Percentiles rank a stretch among this genome's conserved stretches.
phyloP scores from a whole-genome alignment of 2,113 vertebrate species.

The Salvelinus sp. region DNA sequence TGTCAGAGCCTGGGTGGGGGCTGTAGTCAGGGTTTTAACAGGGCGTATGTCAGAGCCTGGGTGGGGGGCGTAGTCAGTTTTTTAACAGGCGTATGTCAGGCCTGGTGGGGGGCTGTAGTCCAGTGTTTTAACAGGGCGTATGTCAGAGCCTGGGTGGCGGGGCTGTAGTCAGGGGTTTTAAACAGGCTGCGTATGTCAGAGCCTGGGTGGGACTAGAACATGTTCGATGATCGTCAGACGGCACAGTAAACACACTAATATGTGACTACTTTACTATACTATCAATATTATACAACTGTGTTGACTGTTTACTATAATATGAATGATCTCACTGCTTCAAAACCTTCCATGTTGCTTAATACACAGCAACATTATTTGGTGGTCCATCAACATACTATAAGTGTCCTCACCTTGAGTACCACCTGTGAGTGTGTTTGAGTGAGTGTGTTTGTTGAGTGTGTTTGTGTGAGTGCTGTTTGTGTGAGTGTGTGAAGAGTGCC shows the following conservation, averaged over 20 bases:
- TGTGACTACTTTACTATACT: no score
- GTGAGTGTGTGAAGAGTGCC: constrained; percentile 40
- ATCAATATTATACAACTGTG: no score
- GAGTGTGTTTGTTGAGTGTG: constrained; percentile 36
- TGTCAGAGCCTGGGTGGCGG: background rate
- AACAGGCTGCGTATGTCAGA: constrained; percentile 14
- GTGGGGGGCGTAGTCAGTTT: background rate
- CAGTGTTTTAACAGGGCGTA: constrained; percentile 8
- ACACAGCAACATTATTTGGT: constrained; percentile 66
- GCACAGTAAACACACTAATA: constrained; percentile 21
- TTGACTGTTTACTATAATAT: constrained; percentile 33
- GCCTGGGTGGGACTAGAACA: constrained; percentile 36
- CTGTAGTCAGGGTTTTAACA: background rate
- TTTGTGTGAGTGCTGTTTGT: constrained; percentile 55
- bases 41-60: constrained; percentile 12
- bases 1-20: no score
- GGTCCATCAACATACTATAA: constrained; percentile 67
- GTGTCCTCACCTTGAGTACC: constrained; percentile 60
- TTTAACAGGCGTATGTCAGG: constrained; percentile 14
- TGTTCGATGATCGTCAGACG: constrained; percentile 39
- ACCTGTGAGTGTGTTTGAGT: constrained; percentile 51
- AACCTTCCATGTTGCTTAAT: constrained; percentile 61
- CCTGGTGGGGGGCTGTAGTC: background rate
- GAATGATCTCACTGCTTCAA: constrained; percentile 57
- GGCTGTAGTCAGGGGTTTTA: background rate